Percentiles rank a stretch among this genome's conserved stretches.
These are phyloP conservation scores for Asteroscopus sphinx DNA, from an alignment of 2,888 invertebrate species.

Conservation along the genomic window DNA sequence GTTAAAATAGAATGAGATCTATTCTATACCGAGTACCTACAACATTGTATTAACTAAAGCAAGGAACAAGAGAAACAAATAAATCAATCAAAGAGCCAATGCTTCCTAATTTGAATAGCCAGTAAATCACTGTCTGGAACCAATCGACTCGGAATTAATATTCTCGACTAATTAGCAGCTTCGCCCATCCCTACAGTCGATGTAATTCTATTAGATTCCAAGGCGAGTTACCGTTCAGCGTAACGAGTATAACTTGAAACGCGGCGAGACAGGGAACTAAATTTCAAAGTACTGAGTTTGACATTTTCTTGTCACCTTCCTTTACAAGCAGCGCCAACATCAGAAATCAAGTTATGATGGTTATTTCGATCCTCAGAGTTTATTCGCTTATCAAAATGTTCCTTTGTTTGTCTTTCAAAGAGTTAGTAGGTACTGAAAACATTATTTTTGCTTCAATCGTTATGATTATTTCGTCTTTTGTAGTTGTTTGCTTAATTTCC, in stretches of 20 bases:
- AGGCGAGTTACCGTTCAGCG: slow-evolving; percentile 13
- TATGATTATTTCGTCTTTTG: slow-evolving; percentile 16
- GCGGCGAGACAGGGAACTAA: too few species aligned
- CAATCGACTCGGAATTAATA: slow-evolving; percentile 29
- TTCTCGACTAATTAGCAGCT: slow-evolving; percentile 22
- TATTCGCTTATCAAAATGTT: slow-evolving; percentile 1
- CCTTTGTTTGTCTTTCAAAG: slow-evolving; percentile 25
- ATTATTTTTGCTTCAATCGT: slow-evolving; percentile 17
- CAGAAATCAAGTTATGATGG: too few species aligned
- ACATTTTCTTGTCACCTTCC: too few species aligned
- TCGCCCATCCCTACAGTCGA: slow-evolving; percentile 25
- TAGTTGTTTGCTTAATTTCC: slow-evolving; percentile 25
- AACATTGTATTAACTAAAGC: neutral
- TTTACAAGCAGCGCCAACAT: too few species aligned
- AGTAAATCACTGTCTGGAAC: slow-evolving; percentile 27
- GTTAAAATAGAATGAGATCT: too few species aligned
- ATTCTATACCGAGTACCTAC: too few species aligned
- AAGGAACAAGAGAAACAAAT: slow-evolving; percentile 15
- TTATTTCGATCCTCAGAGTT: too few species aligned
- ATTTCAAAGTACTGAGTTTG: too few species aligned
- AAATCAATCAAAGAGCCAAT: slow-evolving; percentile 11
- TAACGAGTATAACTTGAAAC: too few species aligned
- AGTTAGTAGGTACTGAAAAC: slow-evolving; percentile 20
- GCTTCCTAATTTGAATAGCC: slow-evolving; percentile 19
- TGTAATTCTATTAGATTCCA: slow-evolving; percentile 39